These are phyloP conservation scores for Paedocypris micromegethes DNA, from an alignment of 2,797 vertebrate species.

Conservation along the genomic window DNA sequence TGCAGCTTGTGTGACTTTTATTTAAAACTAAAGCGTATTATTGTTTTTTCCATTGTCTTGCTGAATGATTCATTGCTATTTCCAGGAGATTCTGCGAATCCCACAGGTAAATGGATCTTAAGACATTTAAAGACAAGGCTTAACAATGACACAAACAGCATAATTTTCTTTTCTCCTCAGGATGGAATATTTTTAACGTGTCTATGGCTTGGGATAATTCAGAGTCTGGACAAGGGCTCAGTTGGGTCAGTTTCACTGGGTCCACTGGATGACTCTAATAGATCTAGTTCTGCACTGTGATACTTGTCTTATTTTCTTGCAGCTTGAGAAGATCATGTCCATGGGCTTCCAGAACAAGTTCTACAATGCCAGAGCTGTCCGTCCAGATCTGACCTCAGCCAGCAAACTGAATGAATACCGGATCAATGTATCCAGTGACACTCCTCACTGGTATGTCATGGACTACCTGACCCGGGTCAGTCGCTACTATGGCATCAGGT, in stretches of 20 bases:
- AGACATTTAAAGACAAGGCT: not conserved
- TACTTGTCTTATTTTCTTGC: slow-evolving; percentile 9
- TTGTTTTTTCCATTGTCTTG: not conserved
- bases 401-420: slow-evolving; percentile 58
- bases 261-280: not conserved
- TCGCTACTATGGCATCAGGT: slow-evolving; percentile 55
- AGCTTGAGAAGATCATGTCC: slow-evolving; percentile 65
- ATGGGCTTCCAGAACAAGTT: slow-evolving; percentile 76
- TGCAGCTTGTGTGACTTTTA: not conserved
- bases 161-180: slow-evolving; percentile 54
- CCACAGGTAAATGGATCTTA: slow-evolving; percentile 63
- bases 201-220: slow-evolving; percentile 61
- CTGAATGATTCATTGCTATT: slow-evolving; percentile 41
- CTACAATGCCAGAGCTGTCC: slow-evolving; percentile 61
- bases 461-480: slow-evolving; percentile 70
- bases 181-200: slow-evolving; percentile 72
- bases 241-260: slow-evolving; percentile 55
- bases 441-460: slow-evolving; percentile 76
- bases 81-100: slow-evolving; percentile 72
- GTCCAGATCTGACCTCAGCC: slow-evolving; percentile 5
- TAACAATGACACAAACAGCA: no score
- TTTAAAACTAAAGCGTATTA: not conserved
- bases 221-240: slow-evolving; percentile 40
- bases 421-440: slow-evolving; percentile 76
- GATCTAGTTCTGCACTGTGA: no score